Evolutionary conservation across 2,888 invertebrate species (phyloP), one percentile per base, ranked within the genome.

Genomic region (Trachelus troglodyta): DNA sequence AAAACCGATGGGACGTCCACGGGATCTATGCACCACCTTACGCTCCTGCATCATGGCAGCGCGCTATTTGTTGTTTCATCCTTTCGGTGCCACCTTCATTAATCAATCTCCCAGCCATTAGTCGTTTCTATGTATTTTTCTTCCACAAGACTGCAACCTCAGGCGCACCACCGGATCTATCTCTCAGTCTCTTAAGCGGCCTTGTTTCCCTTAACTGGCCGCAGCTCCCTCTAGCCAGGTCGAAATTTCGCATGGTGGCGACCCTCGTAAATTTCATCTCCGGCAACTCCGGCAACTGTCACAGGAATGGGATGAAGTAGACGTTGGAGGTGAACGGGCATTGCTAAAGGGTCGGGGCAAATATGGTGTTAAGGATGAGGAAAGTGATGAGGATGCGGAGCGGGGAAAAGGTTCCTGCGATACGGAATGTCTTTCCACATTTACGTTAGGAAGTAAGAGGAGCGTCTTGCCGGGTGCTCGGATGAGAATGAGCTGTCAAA

Each of bases 21-120:
- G 77, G 78, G 80, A 81, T 80, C 78, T 75, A 78, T 80, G 80
- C n/a, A n/a, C n/a, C 81, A 80, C 77, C 81, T 79, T 79, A 76
- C 73, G 76, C 78, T 69, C 75, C 77, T 75, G 78, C 81, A 83
- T 81, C 83, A 76, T 83, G 81, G 83, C 83, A 85, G 83, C 84
- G 83, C 81, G 85, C 89, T 89, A 89, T 90, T 90, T 89, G 89
- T 90, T 90, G 89, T 89, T 90, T 89, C 85, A 85, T 87, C 86
- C 88, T 87, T 88, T 88, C 84, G 85, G 82, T 82, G 86, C 82
- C 83, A 83, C 81, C 84, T 87, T 88, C 90, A 90, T 90, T 89
- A 90, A 90, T 90, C 90, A 90, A n/a, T 88, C 83, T 81, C 81
- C 75, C 80, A 80, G 80, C 85, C 86, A 85, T 85, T 85, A 83